Base-by-base conservation (phyloP, 2,888 invertebrate genomes). In the Drosophila rellima region DNA sequence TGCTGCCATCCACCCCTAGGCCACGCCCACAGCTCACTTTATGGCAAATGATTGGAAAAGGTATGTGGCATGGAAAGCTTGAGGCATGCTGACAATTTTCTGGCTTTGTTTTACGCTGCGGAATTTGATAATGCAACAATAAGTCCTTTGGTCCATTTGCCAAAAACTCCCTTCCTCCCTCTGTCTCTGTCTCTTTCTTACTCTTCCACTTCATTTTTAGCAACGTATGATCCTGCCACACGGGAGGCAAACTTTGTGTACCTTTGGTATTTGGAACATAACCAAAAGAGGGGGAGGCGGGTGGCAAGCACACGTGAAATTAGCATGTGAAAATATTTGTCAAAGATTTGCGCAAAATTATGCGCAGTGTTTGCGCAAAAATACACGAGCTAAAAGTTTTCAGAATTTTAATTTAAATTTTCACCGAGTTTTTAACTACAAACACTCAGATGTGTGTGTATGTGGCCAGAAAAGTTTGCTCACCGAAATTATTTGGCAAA, bases 241-340 rank as follows among this genome's bases (percentile, higher is more conserved):
- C 15, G 23, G 15, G 33, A 7, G 42, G 20, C 10, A 54, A 55
- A 62, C 47, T 74, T 74, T 74, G 70, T 70, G 57, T 70, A 59
- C 61, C 60, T 70, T 61, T 59, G 75, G 74, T 65, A 74, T 74
- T 74, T 65, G 59, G 74, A 56, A n/a, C 61, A 40, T n/a, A 42
- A 29, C 11, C 44, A 29, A 37, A 35, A 23, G 13, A 8, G 29
- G 18, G 39, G 39, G 3, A 4, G 44, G 0, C 2, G 1, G 26
- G 10, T 7, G 11, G 18, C 37, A 18, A 33, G 39, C 78, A 63
- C 70, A 83, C 79, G 80, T 85, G 86, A 84, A 90, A 84, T 84
- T 84, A 89, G 88, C 90, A 84, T 89, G 90, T 74, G 86, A 76
- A 84, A 84, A 89, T 84, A 89, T 84, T 84, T 89, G 90, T 89